phyloP scores from a whole-genome alignment of 2,888 invertebrate species.

The Sthenelais limicola region DNA sequence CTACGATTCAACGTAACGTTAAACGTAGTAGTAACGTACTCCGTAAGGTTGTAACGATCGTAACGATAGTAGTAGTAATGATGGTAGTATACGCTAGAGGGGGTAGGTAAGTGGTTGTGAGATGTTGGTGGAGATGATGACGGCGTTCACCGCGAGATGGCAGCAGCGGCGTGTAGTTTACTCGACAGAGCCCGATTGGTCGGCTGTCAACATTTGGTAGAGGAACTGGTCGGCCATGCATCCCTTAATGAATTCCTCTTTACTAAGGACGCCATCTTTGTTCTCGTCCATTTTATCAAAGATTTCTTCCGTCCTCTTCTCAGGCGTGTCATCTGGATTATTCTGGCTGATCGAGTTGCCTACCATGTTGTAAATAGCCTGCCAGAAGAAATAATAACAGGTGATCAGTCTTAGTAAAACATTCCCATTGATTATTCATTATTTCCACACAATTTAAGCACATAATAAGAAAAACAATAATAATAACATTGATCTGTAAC shows the following conservation, averaged over 20 bases:
- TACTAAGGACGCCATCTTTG: constrained; percentile 97
- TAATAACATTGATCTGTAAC: too few species aligned
- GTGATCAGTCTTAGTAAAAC: too few species aligned
- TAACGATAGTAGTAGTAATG: too few species aligned
- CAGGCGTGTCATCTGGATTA: constrained; percentile 86
- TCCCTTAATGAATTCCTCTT: constrained; percentile 98
- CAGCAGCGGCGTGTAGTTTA: constrained; percentile 31
- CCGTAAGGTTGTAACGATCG: too few species aligned
- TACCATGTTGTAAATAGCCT: constrained; percentile 99
- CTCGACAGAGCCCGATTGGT: constrained; percentile 46
- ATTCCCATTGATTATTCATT: too few species aligned
- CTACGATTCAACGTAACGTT: too few species aligned
- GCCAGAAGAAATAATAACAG: too few species aligned
- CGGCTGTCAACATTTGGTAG: constrained; percentile 71
- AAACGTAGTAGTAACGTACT: too few species aligned
- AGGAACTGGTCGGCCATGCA: constrained; percentile 78
- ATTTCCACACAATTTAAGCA: too few species aligned
- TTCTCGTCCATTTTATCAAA: constrained; percentile 99
- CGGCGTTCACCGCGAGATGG: constrained; percentile 15
- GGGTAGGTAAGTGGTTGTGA: too few species aligned
- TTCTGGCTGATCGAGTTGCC: constrained; percentile 78
- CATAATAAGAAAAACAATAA: too few species aligned
- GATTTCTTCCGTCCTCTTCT: constrained; percentile 98
- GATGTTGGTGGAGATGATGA: constrained; percentile 11
- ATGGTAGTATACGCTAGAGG: constrained; percentile 22